Evolutionary conservation across 2,888 invertebrate species (phyloP), one percentile per base, ranked within the genome.

Genomic region (Agrochola litura): DNA sequence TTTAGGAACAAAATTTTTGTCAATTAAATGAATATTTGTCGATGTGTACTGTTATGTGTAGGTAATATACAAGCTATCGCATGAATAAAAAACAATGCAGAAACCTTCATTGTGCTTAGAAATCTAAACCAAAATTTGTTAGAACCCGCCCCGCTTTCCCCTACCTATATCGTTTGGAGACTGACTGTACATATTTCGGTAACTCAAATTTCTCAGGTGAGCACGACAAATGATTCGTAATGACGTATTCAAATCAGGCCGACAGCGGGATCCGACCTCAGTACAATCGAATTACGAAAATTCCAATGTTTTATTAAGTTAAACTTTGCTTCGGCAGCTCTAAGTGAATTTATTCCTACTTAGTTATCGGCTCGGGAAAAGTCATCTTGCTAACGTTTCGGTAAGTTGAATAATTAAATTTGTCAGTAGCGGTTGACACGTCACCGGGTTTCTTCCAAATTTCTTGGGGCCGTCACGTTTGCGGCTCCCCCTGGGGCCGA

Each of bases 281-380:
- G 90, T 75, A 89, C 95, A 96, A 96, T 95, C 91, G 89, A 95
- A 94, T 96, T 96, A 96, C 93, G 92, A 93, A 95, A 96, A 96
- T 96, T 96, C 95, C 94, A 95, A 95, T 95, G 95, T 96, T 95
- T 95, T 96, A 96, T 96, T 94, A 95, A 95, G 95, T 96, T 96
- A 96, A 96, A 96, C 96, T 96, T 95, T 95, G 94, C 96, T 94
- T 96, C 95, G 95, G 95, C 94, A 92, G 84, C 92, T 94, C 92
- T 96, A 96, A 96, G 95, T 96, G 96, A 96, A 96, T 96, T 96
- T 96, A 95, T 96, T 95, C 95, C 94, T 96, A 96, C 96, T 96
- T 95, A 96, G 96, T 96, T 96, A 96, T 96, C 94, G 95, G 94
- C 94, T 93, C 93, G 92, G 92, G 95, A 95, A 95, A 95, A 96